Percentiles rank a stretch among this genome's conserved stretches.
These are phyloP conservation scores for Semnornis frantzii DNA, from an alignment of 2,113 vertebrate species.

Conservation along the genomic window DNA sequence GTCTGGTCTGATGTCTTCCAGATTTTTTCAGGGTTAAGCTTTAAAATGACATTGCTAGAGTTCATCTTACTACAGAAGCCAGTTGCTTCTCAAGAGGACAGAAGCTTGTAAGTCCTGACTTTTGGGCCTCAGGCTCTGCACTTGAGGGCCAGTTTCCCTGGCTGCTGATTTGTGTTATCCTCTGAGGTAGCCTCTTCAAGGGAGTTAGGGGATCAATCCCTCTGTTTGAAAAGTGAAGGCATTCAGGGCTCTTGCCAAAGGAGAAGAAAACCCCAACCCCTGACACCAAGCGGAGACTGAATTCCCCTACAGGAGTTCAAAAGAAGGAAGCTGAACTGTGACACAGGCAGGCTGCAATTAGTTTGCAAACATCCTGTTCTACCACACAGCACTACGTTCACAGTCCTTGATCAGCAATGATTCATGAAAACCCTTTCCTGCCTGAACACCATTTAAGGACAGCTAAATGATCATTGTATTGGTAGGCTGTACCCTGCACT, in stretches of 20 bases:
- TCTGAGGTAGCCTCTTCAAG: neutral
- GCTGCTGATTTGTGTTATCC: neutral
- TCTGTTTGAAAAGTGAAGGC: slow-evolving; percentile 50
- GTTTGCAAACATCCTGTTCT: slow-evolving; percentile 1
- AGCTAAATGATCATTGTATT: slow-evolving; percentile 2
- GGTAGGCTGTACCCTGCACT: neutral
- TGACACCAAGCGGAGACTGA: neutral
- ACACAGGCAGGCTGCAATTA: neutral
- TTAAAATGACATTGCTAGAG: neutral
- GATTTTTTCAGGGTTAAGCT: neutral
- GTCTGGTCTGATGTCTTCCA: neutral
- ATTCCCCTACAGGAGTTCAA: slow-evolving; percentile 5
- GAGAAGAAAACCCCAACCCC: neutral
- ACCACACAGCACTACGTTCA: neutral
- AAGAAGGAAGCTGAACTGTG: slow-evolving; percentile 33
- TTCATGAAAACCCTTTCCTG: slow-evolving; percentile 10
- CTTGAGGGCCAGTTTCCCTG: neutral
- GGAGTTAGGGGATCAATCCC: slow-evolving; percentile 2
- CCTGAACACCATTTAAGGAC: neutral
- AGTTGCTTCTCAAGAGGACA: neutral
- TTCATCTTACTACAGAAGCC: neutral
- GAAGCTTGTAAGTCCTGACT: neutral
- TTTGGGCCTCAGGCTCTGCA: neutral
- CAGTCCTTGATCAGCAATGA: neutral
- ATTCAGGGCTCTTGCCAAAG: neutral